Evolutionary conservation across 37 sponge, comb jelly and placozoan species (phyloP).

Genomic region (Halisarca cf. caerulea): DNA sequence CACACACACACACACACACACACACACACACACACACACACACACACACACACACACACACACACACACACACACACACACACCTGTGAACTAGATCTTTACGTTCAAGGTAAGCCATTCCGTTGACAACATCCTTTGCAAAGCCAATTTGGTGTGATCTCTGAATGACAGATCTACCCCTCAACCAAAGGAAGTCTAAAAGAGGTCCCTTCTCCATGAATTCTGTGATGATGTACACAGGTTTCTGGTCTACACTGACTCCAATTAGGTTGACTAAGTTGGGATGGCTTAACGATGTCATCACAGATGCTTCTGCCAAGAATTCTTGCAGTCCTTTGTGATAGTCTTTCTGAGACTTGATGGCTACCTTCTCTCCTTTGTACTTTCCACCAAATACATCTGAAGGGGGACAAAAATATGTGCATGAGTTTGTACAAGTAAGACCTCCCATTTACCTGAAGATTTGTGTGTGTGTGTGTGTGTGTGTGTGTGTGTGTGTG

Average conservation of each 20-base stretch:
- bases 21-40: too few relatives aligned
- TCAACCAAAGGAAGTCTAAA: slow-evolving; percentile 83
- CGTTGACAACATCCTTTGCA: slow-evolving; percentile 79
- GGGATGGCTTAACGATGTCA: slow-evolving; percentile 78
- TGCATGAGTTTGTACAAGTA: background rate
- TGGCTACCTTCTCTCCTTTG: slow-evolving; percentile 63
- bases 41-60: too few relatives aligned
- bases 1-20: too few relatives aligned
- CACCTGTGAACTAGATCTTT: slow-evolving; percentile 86
- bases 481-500: background rate
- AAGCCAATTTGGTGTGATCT: slow-evolving; percentile 72
- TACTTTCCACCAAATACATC: slow-evolving; percentile 64
- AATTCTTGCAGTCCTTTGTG: slow-evolving; percentile 37
- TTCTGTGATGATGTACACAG: slow-evolving; percentile 92
- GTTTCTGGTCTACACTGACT: slow-evolving; percentile 67
- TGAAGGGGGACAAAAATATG: slow-evolving; percentile 2
- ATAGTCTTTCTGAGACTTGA: slow-evolving; percentile 65
- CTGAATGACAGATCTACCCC: slow-evolving; percentile 88
- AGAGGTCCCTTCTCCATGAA: slow-evolving; percentile 97
- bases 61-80: background rate
- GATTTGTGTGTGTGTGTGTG: background rate
- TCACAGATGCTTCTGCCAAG: slow-evolving; percentile 62
- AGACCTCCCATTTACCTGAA: background rate
- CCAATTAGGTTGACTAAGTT: slow-evolving; percentile 93
- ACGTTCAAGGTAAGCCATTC: slow-evolving; percentile 89